Evolutionary conservation across 2,797 vertebrate species (phyloP).

Genomic region (Paedocypris micromegethes): DNA sequence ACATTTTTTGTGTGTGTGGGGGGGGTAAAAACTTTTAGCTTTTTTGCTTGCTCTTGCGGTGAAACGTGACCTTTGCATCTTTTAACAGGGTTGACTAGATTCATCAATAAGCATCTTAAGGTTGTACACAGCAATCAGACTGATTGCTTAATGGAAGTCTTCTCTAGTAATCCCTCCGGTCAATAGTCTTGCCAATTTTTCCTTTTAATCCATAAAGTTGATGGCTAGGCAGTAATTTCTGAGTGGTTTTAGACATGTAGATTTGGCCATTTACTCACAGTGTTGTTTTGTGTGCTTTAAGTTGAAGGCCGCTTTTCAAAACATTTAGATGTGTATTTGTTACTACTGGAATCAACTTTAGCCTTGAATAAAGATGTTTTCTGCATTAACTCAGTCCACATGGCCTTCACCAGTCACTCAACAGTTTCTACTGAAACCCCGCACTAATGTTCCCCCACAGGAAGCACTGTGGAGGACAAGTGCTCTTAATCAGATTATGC

Average conservation of each 20-base stretch:
- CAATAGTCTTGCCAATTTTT: not conserved
- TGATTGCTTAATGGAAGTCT: not conserved
- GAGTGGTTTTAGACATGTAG: no score
- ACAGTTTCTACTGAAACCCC: conserved; percentile 36
- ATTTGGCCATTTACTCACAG: no score
- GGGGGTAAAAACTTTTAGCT: no score
- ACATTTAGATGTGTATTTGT: conserved; percentile 43
- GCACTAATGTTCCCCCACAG: conserved; percentile 42
- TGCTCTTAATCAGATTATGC: conserved; percentile 50
- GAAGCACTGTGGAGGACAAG: conserved; percentile 42
- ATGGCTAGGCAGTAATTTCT: no score
- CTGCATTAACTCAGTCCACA: conserved; percentile 45
- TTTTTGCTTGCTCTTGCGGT: not conserved
- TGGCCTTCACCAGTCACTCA: conserved; percentile 39
- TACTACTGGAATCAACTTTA: conserved; percentile 32
- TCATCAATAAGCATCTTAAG: not conserved
- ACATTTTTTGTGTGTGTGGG: no score
- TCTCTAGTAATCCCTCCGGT: not conserved
- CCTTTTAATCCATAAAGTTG: not conserved
- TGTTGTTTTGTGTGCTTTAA: no score
- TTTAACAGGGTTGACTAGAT: not conserved
- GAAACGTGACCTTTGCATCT: not conserved
- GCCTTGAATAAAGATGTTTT: conserved; percentile 44
- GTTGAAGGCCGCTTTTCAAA: conserved; percentile 5
- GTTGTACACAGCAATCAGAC: not conserved